These are phyloP conservation scores for Butorides virescens DNA, from an alignment of 2,113 vertebrate species.

Conservation along the genomic window DNA sequence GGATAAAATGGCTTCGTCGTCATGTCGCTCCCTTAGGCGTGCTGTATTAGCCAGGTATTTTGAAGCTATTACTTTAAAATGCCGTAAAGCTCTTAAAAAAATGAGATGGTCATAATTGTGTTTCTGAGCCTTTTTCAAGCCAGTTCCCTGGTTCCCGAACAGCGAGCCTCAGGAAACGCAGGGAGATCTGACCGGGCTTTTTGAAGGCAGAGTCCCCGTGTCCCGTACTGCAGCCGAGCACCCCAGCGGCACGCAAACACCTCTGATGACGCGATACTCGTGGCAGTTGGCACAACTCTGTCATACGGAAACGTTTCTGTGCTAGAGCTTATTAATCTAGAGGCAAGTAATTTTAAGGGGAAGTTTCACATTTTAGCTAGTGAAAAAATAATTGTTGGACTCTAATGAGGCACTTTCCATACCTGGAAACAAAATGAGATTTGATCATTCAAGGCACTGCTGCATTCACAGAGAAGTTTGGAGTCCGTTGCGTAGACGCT, in stretches of 20 bases:
- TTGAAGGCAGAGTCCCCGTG: not conserved
- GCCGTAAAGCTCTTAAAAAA: not conserved
- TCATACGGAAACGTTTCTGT: not conserved
- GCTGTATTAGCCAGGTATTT: not conserved
- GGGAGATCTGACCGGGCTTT: not conserved
- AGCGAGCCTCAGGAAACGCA: not conserved
- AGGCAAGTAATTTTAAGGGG: not conserved
- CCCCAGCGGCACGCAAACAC: accelerated
- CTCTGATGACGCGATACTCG: not conserved
- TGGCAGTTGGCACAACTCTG: not conserved
- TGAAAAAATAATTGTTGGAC: not conserved
- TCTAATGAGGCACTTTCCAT: not conserved
- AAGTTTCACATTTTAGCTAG: not conserved
- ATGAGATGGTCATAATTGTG: not conserved
- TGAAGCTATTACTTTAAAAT: not conserved
- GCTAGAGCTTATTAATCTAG: not conserved
- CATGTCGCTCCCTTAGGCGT: not conserved
- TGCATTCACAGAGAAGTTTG: not conserved
- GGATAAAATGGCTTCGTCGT: not conserved
- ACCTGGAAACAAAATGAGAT: not conserved
- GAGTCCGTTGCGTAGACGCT: not conserved
- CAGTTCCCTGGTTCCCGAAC: not conserved
- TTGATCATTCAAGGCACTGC: not conserved
- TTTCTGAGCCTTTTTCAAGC: not conserved
- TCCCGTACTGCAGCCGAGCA: not conserved